Evolutionary conservation across 2,888 invertebrate genomes (phyloP).

Genomic region (Yponomeuta plumbellus): DNA sequence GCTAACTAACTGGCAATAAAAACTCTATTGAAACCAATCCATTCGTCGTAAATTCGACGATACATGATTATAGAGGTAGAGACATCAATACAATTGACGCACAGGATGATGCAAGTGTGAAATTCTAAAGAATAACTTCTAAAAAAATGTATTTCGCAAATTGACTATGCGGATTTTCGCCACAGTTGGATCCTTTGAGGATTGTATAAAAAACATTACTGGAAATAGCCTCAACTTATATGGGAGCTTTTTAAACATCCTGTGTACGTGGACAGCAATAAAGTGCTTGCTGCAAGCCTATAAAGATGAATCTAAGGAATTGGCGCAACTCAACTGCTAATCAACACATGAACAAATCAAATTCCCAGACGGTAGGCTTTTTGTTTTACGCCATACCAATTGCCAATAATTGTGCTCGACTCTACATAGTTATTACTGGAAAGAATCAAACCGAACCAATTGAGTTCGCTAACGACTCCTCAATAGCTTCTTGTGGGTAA

Average conservation of each 20-base stretch:
- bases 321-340: background rate
- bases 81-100: background rate
- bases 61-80: background rate
- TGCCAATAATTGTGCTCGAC: background rate
- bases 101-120: background rate
- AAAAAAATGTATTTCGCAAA: too few species aligned
- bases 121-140: background rate
- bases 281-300: too few species aligned
- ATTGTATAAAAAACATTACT: too few species aligned
- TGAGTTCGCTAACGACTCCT: background rate
- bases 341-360: background rate
- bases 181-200: too few species aligned
- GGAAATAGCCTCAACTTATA: too few species aligned
- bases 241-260: too few species aligned
- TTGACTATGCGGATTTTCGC: too few species aligned
- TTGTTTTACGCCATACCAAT: background rate
- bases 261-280: too few species aligned
- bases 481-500: background rate
- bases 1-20: conserved; percentile 8
- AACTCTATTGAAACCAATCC: conserved; percentile 7
- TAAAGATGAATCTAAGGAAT: background rate
- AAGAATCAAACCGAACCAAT: background rate
- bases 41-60: conserved; percentile 3
- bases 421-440: background rate
- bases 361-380: background rate